Evolutionary conservation across 2,888 invertebrate genomes (phyloP).

Genomic region (Camptogramma bilineatum): DNA sequence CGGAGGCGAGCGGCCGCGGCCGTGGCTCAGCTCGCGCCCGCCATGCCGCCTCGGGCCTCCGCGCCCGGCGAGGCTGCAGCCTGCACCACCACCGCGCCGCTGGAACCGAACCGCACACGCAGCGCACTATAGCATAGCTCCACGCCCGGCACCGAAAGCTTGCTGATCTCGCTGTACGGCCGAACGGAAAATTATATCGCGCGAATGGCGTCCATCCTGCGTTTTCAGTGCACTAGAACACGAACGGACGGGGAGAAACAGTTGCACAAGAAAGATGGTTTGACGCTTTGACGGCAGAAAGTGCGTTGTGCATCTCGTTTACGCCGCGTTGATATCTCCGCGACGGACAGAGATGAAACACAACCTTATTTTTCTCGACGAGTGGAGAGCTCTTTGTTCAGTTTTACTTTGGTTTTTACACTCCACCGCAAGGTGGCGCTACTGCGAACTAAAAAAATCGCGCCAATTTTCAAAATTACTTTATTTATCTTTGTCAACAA

Average conservation of each 20-base stretch:
- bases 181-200: conserved; percentile 77
- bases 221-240: conserved; percentile 83
- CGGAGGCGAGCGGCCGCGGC: conserved; percentile 76
- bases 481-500: not conserved
- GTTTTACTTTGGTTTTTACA: conserved; percentile 55
- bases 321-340: conserved; percentile 48
- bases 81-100: conserved; percentile 62
- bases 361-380: conserved; percentile 77
- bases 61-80: conserved; percentile 47
- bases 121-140: conserved; percentile 71
- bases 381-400: conserved; percentile 82
- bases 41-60: conserved; percentile 66
- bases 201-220: conserved; percentile 85
- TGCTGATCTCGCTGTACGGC: conserved; percentile 65
- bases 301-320: conserved; percentile 71
- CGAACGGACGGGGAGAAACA: conserved; percentile 81
- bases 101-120: conserved; percentile 63
- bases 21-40: conserved; percentile 78
- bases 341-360: conserved; percentile 74
- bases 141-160: conserved; percentile 66
- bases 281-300: conserved; percentile 83
- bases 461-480: conserved; percentile 34
- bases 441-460: conserved; percentile 12
- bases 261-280: conserved; percentile 85
- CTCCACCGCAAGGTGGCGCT: conserved; percentile 67